These are phyloP conservation scores for Monochamus alternatus DNA, from an alignment of 2,888 invertebrate species.

Conservation along the genomic window DNA sequence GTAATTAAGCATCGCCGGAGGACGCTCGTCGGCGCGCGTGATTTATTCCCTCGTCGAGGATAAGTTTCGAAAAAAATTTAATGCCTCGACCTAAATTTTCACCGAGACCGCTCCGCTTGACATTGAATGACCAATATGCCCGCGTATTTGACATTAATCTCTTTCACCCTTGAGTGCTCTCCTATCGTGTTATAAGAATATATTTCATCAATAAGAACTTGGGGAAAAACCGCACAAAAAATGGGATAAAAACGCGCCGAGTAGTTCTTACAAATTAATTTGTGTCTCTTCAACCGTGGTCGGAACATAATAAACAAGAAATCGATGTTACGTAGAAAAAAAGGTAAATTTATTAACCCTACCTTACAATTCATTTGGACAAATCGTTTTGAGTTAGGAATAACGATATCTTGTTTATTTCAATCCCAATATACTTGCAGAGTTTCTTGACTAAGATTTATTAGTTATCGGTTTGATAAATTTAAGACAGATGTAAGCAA, in stretches of 20 bases:
- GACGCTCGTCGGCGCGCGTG: constrained; percentile 3
- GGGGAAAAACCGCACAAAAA: constrained; percentile 12
- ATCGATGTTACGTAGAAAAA: not conserved
- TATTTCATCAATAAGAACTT: constrained; percentile 32
- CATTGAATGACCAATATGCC: constrained; percentile 36
- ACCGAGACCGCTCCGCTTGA: constrained; percentile 28
- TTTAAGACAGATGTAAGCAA: too few species aligned
- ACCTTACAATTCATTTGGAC: too few species aligned
- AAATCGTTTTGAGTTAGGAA: too few species aligned
- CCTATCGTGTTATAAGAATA: constrained; percentile 37
- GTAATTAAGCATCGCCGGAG: not conserved
- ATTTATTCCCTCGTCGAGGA: constrained; percentile 21
- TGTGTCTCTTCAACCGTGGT: not conserved
- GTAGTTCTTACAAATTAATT: constrained; percentile 5
- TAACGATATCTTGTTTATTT: too few species aligned
- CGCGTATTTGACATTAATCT: constrained; percentile 35
- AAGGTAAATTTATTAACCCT: too few species aligned
- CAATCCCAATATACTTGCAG: too few species aligned
- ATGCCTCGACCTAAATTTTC: constrained; percentile 36
- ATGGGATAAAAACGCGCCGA: not conserved
- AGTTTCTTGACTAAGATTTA: too few species aligned
- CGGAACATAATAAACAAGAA: constrained; percentile 1
- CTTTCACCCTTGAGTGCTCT: constrained; percentile 38
- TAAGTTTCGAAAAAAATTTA: constrained; percentile 32
- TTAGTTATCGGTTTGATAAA: too few species aligned